Conservation (phyloP, 2,888 invertebrate species). For the Parnassius glacialis region DNA sequence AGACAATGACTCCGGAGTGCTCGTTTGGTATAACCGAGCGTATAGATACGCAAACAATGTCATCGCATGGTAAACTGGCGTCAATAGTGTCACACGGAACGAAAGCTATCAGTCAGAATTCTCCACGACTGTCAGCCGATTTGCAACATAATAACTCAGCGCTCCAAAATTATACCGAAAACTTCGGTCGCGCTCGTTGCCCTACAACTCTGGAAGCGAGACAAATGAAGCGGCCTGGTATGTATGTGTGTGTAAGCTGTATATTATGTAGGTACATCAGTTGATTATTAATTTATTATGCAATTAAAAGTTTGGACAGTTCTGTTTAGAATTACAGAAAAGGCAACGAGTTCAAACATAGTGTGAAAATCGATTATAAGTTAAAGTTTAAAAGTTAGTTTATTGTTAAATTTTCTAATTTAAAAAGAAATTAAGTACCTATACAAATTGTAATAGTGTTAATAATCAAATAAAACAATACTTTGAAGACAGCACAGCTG, state of each 20-base stretch:
- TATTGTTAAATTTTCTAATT: too few species aligned
- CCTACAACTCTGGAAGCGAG: neutral
- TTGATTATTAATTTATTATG: too few species aligned
- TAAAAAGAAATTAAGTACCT: too few species aligned
- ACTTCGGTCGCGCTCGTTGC: slow-evolving; percentile 12
- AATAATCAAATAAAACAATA: too few species aligned
- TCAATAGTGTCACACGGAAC: slow-evolving; percentile 58
- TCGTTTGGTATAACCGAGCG: slow-evolving; percentile 25
- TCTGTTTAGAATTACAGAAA: too few species aligned
- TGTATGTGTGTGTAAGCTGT: slow-evolving; percentile 16
- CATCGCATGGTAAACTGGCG: slow-evolving; percentile 36
- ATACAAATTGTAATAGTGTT: too few species aligned
- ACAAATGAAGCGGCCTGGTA: slow-evolving; percentile 7
- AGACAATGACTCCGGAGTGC: slow-evolving; percentile 23
- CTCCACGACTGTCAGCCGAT: slow-evolving; percentile 65
- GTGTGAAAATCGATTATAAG: too few species aligned
- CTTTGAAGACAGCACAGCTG: too few species aligned
- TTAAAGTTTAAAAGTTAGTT: too few species aligned
- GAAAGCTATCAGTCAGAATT: slow-evolving; percentile 68
- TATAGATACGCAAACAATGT: slow-evolving; percentile 45
- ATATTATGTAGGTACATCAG: neutral
- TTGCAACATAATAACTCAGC: slow-evolving; percentile 58
- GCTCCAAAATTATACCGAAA: slow-evolving; percentile 28
- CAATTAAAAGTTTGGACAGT: too few species aligned
- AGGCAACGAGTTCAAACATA: too few species aligned